A percentile compares a stretch with the other conserved stretches of the same genome.
Evolutionary conservation across 2,888 invertebrate species (phyloP).

Genomic region (Blastobasis lacticolella): DNA sequence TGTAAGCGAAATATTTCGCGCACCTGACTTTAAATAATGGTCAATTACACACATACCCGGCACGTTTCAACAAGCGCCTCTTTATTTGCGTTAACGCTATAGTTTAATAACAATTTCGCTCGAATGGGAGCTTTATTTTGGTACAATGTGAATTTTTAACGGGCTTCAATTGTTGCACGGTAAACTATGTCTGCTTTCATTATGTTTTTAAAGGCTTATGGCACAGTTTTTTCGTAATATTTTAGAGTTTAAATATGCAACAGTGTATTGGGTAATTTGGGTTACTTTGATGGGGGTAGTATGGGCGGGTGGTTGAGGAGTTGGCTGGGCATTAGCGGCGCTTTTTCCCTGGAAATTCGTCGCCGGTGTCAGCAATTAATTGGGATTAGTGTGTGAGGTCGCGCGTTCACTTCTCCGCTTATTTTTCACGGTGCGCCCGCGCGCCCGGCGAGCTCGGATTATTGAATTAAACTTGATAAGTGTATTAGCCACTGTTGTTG

Average conservation of each 20-base stretch:
- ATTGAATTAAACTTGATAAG: conserved; percentile 74
- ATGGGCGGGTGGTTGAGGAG: too few relatives aligned
- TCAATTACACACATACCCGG: conserved; percentile 5
- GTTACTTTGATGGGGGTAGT: too few relatives aligned
- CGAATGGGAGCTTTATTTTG: too few relatives aligned
- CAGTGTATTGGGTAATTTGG: too few relatives aligned
- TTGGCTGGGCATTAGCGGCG: neutral
- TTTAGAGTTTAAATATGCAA: too few relatives aligned
- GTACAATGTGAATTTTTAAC: too few relatives aligned
- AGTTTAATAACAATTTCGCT: too few relatives aligned
- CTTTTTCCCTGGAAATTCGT: conserved; percentile 14
- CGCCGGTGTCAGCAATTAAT: conserved; percentile 48
- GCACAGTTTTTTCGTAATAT: too few relatives aligned
- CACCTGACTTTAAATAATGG: conserved; percentile 9
- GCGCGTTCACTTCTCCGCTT: conserved; percentile 55
- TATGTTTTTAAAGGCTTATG: too few relatives aligned
- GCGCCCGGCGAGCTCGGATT: conserved; percentile 52
- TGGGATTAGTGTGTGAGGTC: conserved; percentile 59
- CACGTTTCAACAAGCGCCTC: neutral
- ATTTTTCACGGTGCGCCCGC: conserved; percentile 61
- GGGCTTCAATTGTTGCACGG: too few relatives aligned
- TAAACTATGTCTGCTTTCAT: too few relatives aligned
- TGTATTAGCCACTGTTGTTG: conserved; percentile 70
- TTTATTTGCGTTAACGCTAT: too few relatives aligned
- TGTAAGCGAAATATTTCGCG: conserved; percentile 32